Conservation (phyloP, 2,113 vertebrate species). For the Cyphomyrus plagiostoma region DNA sequence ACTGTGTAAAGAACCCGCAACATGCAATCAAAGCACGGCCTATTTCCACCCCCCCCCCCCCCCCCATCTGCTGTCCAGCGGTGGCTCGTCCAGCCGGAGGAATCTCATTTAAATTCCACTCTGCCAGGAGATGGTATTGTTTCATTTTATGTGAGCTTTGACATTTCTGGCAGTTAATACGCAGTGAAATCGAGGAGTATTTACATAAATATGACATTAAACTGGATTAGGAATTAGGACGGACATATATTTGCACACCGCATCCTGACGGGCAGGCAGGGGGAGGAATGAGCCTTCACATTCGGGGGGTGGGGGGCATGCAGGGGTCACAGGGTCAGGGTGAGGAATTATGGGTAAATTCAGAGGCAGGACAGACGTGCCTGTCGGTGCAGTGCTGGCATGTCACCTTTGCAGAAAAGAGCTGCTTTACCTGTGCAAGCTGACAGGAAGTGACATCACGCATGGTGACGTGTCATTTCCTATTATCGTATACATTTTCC, state of each 20-base stretch:
- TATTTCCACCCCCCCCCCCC: constrained; percentile 51
- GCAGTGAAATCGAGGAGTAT: constrained; percentile 66
- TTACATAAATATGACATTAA: constrained; percentile 79
- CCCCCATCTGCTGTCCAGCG: constrained; percentile 65
- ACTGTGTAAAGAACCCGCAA: constrained; percentile 70
- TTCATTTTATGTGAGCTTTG: constrained; percentile 78
- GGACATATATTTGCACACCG: constrained; percentile 55
- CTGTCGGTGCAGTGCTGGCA: neutral
- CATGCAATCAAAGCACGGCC: constrained; percentile 68
- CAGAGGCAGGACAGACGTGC: neutral
- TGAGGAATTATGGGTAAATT: neutral
- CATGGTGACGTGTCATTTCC: neutral
- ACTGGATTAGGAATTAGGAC: constrained; percentile 71
- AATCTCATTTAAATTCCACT: constrained; percentile 77
- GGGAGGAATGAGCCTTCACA: neutral
- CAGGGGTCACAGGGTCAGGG: constrained; percentile 43
- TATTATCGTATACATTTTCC: neutral
- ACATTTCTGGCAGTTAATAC: constrained; percentile 73
- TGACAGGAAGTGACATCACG: neutral
- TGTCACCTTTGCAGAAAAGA: neutral
- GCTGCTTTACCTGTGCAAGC: neutral
- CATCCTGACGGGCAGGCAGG: constrained; percentile 47
- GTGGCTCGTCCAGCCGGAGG: constrained; percentile 59
- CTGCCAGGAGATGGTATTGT: constrained; percentile 68
- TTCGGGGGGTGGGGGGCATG: neutral